Evolutionary conservation across 2,797 vertebrate species (phyloP).

Genomic region (Luscinia luscinia): DNA sequence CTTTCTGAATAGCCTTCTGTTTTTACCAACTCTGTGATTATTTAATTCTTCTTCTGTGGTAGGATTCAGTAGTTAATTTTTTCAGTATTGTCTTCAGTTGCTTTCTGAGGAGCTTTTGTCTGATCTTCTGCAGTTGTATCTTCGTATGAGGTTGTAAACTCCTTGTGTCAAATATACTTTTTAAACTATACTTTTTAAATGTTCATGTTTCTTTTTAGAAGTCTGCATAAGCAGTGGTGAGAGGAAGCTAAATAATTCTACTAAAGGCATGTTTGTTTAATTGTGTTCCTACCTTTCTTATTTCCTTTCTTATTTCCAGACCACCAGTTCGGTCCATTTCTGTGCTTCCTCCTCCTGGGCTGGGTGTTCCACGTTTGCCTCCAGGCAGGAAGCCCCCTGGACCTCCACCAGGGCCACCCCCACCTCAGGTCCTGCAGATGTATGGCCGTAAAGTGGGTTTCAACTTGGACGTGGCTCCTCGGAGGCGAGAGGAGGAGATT

Average conservation of each 20-base stretch:
- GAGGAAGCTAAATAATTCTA: neutral
- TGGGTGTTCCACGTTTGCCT: conserved; percentile 91
- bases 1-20: neutral
- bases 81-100: neutral
- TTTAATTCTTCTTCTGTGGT: neutral
- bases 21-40: neutral
- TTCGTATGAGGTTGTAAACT: neutral
- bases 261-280: neutral
- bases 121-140: neutral
- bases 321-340: conserved; percentile 79
- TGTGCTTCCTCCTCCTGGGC: conserved; percentile 78
- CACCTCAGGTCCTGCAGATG: conserved; percentile 92
- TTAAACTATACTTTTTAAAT: neutral
- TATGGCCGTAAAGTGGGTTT: conserved; percentile 87
- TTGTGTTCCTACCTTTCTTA: neutral
- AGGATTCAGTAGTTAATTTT: neutral
- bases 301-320: conserved; percentile 55
- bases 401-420: conserved; percentile 93
- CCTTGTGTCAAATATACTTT: neutral
- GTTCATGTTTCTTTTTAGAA: neutral
- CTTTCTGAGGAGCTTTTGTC: neutral
- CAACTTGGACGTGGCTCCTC: conserved; percentile 74
- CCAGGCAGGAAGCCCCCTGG: conserved; percentile 95
- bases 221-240: neutral
- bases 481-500: conserved; percentile 80